phyloP scores from a whole-genome alignment of 2,113 vertebrate species.

The zebrafish (Danio rerio) region DNA sequence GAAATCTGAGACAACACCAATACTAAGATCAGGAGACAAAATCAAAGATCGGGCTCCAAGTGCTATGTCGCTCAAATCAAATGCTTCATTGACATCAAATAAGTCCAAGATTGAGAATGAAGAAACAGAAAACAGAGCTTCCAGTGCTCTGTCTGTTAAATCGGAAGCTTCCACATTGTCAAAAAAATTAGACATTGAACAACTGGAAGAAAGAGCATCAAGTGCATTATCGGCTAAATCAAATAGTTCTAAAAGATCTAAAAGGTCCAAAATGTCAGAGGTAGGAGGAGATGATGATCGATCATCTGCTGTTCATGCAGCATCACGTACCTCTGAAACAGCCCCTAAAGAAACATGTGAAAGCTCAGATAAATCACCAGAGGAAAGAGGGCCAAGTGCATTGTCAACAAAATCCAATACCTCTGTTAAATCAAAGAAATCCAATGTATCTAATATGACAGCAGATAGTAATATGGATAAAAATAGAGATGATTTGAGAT shows the following conservation, averaged over 20 bases:
- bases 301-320: background rate
- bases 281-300: background rate
- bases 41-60: background rate
- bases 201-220: slow-evolving; percentile 19
- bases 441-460: background rate
- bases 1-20: slow-evolving; percentile 48
- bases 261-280: slow-evolving; percentile 28
- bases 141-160: slow-evolving; percentile 47
- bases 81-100: background rate
- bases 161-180: slow-evolving; percentile 60
- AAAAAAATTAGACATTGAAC: background rate
- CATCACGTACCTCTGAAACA: background rate
- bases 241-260: slow-evolving; percentile 57
- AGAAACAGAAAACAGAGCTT: slow-evolving; percentile 15
- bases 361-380: background rate
- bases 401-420: slow-evolving; percentile 19
- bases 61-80: slow-evolving; percentile 26
- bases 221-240: slow-evolving; percentile 52
- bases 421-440: slow-evolving; percentile 8
- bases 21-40: slow-evolving; percentile 15
- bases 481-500: too few relatives aligned
- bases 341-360: background rate
- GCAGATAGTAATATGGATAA: too few relatives aligned
- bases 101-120: background rate
- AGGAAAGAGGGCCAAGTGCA: slow-evolving; percentile 41